Percentiles rank a stretch among this genome's conserved stretches.
Evolutionary conservation across 2,888 invertebrate species (phyloP).

Genomic region (Cotesia congregata): DNA sequence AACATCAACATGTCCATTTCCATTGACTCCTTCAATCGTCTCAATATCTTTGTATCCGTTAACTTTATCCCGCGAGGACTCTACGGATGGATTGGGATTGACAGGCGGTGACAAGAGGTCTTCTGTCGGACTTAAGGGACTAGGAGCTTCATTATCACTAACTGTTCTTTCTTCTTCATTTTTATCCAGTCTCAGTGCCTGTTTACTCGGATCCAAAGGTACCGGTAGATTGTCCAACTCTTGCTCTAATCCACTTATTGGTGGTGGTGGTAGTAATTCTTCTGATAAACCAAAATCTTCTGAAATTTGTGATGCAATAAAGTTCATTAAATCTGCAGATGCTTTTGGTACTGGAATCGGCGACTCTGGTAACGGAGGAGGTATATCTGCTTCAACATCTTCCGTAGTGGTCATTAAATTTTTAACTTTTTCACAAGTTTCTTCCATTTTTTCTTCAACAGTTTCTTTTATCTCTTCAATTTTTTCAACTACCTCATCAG

Average conservation of each 20-base stretch:
- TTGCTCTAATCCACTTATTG: too few relatives aligned
- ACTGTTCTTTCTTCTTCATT: constrained; percentile 8
- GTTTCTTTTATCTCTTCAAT: constrained; percentile 16
- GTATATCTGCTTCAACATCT: constrained; percentile 50
- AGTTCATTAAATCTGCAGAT: constrained; percentile 47
- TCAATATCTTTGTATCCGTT: constrained; percentile 54
- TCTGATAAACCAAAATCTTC: constrained; percentile 11
- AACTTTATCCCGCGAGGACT: constrained; percentile 45
- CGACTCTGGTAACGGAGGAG: constrained; percentile 55
- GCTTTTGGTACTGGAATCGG: constrained; percentile 54
- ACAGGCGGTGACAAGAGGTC: constrained; percentile 54
- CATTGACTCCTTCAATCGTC: constrained; percentile 57
- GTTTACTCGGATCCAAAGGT: background rate
- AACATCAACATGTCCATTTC: constrained; percentile 57
- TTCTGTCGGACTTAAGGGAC: constrained; percentile 50
- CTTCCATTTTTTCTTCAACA: background rate
- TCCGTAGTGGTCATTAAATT: constrained; percentile 25
- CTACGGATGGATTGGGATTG: constrained; percentile 52
- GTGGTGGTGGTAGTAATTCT: background rate
- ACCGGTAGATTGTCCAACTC: background rate
- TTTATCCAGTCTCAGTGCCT: constrained; percentile 2
- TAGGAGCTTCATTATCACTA: constrained; percentile 22
- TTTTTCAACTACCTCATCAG: background rate
- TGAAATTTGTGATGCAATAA: constrained; percentile 50
- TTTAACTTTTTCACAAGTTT: constrained; percentile 5